Evolutionary conservation across 30 jellyfish, hydroid and myxozoan species (phyloP).

Genomic region (Pelagia noctiluca): DNA sequence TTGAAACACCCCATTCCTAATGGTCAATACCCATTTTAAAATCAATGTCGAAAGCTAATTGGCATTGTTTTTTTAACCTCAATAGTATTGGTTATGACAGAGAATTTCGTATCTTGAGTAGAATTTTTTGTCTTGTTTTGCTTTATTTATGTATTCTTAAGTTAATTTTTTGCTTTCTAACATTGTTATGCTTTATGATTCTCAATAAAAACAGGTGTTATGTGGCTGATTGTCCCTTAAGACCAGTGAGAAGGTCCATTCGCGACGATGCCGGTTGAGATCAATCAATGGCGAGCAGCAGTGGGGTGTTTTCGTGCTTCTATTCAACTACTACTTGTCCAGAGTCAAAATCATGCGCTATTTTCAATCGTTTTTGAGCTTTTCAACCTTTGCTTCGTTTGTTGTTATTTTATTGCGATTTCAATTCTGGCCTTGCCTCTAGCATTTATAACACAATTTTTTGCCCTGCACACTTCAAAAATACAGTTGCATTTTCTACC

Average conservation of each 20-base stretch:
- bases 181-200: too few species aligned
- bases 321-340: neutral
- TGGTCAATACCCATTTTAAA: too few species aligned
- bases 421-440: conserved; percentile 14
- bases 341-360: conserved; percentile 13
- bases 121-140: too few species aligned
- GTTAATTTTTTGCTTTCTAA: too few species aligned
- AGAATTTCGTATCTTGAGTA: too few species aligned
- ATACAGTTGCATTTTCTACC: neutral
- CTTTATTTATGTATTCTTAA: too few species aligned
- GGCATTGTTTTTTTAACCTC: too few species aligned
- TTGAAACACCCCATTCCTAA: too few species aligned
- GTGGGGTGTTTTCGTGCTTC: conserved; percentile 9
- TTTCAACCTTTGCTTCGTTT: conserved; percentile 1
- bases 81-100: too few species aligned
- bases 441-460: conserved; percentile 4
- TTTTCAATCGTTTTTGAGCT: neutral
- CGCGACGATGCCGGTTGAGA: conserved; percentile 4
- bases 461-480: conserved; percentile 9
- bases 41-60: too few species aligned
- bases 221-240: conserved; percentile 1
- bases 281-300: conserved; percentile 8
- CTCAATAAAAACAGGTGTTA: neutral
- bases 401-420: conserved; percentile 8
- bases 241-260: conserved; percentile 4